These are phyloP conservation scores for Cervus canadensis DNA, from an alignment of 2,113 vertebrate species.

Conservation along the genomic window DNA sequence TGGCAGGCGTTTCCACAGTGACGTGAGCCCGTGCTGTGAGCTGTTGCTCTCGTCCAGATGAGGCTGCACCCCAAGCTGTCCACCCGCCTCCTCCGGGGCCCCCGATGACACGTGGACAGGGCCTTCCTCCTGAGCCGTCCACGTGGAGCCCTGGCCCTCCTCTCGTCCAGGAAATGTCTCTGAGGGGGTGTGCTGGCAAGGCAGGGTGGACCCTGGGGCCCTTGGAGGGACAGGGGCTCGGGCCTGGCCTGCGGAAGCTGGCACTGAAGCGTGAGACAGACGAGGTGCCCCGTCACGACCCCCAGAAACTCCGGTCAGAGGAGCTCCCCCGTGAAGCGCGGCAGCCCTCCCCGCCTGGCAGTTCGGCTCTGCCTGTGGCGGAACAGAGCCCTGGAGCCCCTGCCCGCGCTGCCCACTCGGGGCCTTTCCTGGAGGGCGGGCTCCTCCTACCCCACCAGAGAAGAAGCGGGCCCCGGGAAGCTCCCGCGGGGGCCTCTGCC, in stretches of 20 bases:
- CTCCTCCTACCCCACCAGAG: background rate
- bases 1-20: background rate
- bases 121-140: background rate
- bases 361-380: background rate
- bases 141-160: background rate
- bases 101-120: rapidly evolving
- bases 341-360: background rate
- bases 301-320: too few species aligned
- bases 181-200: background rate
- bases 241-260: background rate
- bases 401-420: background rate
- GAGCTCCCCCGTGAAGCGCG: too few species aligned
- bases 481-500: background rate
- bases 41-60: background rate
- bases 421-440: background rate
- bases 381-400: background rate
- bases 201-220: background rate
- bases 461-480: background rate
- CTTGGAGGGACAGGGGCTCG: background rate
- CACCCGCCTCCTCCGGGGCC: background rate
- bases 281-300: rapidly evolving
- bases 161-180: background rate
- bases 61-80: background rate
- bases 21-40: background rate
- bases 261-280: background rate